These are phyloP conservation scores for Ectemnius cavifrons DNA, from an alignment of 2,888 invertebrate genomes.

Conservation along the genomic window DNA sequence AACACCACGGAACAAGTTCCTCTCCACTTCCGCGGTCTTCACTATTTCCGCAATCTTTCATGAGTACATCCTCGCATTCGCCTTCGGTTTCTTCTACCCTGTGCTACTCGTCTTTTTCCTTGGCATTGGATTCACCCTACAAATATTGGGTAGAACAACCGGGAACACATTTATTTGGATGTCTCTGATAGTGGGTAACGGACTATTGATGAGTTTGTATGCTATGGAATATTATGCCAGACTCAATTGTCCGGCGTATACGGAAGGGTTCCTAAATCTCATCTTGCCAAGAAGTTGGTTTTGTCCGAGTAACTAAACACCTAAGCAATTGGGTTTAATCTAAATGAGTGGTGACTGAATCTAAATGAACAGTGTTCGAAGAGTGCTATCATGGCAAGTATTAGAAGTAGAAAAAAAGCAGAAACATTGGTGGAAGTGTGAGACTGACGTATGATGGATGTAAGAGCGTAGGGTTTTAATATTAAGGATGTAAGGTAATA, in stretches of 20 bases:
- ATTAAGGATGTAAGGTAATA: not conserved
- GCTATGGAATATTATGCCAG: conserved; percentile 93
- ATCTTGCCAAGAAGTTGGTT: conserved; percentile 80
- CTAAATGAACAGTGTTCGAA: no score
- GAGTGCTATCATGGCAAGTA: no score
- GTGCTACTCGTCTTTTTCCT: conserved; percentile 89
- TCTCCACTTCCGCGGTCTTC: conserved; percentile 85
- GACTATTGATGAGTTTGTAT: conserved; percentile 87
- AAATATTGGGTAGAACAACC: conserved; percentile 79
- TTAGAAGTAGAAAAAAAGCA: no score
- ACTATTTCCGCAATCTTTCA: conserved; percentile 91
- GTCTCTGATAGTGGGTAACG: conserved; percentile 87
- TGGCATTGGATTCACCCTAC: conserved; percentile 82
- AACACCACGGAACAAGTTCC: conserved; percentile 76
- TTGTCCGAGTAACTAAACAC: conserved; percentile 54
- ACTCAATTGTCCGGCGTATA: conserved; percentile 83
- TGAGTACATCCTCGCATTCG: conserved; percentile 89
- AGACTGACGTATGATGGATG: no score
- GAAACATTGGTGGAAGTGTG: no score
- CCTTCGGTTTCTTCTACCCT: conserved; percentile 93
- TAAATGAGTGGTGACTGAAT: no score
- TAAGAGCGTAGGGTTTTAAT: no score
- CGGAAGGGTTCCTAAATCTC: conserved; percentile 77
- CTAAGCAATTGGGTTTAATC: no score
- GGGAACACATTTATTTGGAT: conserved; percentile 94